A percentile compares a stretch with the other conserved stretches of the same genome.
phyloP scores from a whole-genome alignment of 1,140 invertebrate species.

The Trachymyrmex septentrionalis region DNA sequence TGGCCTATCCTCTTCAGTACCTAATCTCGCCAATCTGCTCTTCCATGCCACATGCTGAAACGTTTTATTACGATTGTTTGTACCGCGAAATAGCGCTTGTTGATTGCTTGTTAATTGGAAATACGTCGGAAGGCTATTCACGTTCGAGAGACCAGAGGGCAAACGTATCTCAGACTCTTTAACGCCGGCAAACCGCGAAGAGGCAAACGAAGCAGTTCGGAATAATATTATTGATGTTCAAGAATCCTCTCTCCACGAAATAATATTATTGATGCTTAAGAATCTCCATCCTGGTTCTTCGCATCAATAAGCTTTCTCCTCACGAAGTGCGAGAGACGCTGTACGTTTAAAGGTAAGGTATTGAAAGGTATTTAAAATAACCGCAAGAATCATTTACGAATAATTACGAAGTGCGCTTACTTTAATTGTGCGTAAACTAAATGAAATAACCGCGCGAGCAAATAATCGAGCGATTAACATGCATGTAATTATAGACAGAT shows the following conservation, averaged over 20 bases:
- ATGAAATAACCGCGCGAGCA: conserved; percentile 7
- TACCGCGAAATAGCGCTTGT: conserved; percentile 50
- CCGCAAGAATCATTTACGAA: background rate
- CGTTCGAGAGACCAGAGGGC: conserved; percentile 46
- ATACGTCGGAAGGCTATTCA: conserved; percentile 57
- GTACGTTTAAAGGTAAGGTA: background rate
- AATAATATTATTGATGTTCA: conserved; percentile 60
- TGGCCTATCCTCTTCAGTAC: background rate
- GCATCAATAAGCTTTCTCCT: conserved; percentile 12
- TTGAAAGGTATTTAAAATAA: conserved; percentile 31
- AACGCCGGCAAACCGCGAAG: conserved; percentile 48
- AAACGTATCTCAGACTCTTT: conserved; percentile 59
- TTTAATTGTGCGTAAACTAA: conserved; percentile 38
- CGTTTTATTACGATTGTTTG: conserved; percentile 61
- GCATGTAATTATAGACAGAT: background rate
- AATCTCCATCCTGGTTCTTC: conserved; percentile 22
- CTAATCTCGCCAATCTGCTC: conserved; percentile 25
- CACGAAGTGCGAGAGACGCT: conserved; percentile 12
- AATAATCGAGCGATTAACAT: conserved; percentile 22
- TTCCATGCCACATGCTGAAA: background rate
- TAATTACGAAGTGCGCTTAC: conserved; percentile 4
- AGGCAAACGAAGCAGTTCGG: conserved; percentile 50
- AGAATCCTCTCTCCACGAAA: conserved; percentile 47
- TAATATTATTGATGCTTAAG: conserved; percentile 58
- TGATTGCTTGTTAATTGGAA: conserved; percentile 64